Evolutionary conservation across 2,113 vertebrate species (phyloP), one percentile per base, ranked within the genome.

Genomic region (Hassar affinis): DNA sequence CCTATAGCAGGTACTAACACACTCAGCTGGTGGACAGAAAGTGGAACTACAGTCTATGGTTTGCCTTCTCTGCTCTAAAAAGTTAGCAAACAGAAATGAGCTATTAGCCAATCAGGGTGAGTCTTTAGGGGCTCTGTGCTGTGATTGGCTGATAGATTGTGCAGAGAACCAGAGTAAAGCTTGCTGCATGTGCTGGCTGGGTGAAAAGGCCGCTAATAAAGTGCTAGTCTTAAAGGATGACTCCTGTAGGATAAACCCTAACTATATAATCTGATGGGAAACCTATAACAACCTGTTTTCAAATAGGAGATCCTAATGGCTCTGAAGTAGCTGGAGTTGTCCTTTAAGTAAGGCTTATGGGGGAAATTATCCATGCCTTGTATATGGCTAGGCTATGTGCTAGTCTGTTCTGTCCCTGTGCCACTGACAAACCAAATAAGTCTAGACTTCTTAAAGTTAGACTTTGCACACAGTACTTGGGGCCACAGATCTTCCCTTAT

Each of bases 141-240:
- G 59, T 84, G 68, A 79, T 72, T 79, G 78, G 76, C 12, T 49
- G 30, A 22, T 27, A 30, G n/a, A 27, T 6, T 15, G n/a, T n/a
- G 51, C 59, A 56, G 69, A 78, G 74, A 51, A 45, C 42, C 74
- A 38, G 45, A 52, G 35, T 6, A 87, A 80, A 88, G 81, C 75
- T 82, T 88, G 88, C 85, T 89, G 89, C 92, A 93, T 93, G 92
- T 86, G 78, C 84, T 76, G 84, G 79, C 75, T 62, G 51, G 59
- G 38, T 30, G 45, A 56, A 74, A 45, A 74, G 47, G 81, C 22
- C 57, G 56, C 38, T 38, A 51, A 49, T n/a, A n/a, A 77, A 86
- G 78, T 75, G 78, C 64, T 89, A 88, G 86, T 82, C 88, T 88
- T 88, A 78, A 86, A 86, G 66, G 88, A 86, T 74, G 38, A 86